Percentiles rank a stretch among this genome's conserved stretches.
These are phyloP conservation scores for human (Homo sapiens) DNA, from an alignment of 2,113 vertebrate species.

Conservation along the genomic window GRCh38 chr17:73624501-73625000, in stretches of 20 bases:
- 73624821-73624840: neutral
- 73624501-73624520: too few species aligned
- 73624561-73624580: neutral
- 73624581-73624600: neutral
- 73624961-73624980: neutral
- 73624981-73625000: neutral
- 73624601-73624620: neutral
- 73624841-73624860: neutral
- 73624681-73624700: neutral
- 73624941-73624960: neutral
- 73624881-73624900: accelerated
- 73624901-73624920: neutral
- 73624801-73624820: accelerated
- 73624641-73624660: neutral
- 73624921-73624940: neutral
- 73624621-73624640: neutral
- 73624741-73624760: neutral
- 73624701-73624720: too few species aligned
- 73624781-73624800: neutral
- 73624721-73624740: neutral
- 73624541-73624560: neutral
- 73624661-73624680: neutral
- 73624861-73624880: accelerated
- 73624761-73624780: neutral
- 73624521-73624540: neutral